Evolutionary conservation across 2,888 invertebrate genomes (phyloP).

Genomic region (Apamea sordens): DNA sequence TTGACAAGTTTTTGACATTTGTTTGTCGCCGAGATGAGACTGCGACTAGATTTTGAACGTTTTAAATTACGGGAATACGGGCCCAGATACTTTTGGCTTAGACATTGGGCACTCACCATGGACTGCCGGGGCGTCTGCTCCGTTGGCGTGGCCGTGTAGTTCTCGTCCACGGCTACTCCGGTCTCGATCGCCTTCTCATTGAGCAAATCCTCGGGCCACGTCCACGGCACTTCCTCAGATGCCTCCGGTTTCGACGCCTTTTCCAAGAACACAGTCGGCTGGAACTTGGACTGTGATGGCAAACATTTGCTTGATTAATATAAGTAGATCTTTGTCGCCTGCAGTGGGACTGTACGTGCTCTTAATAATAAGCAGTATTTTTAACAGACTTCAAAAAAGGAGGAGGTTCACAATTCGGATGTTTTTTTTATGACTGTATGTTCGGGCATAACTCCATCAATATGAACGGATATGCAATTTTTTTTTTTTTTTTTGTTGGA

Average conservation of each 20-base stretch:
- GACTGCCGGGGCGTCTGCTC: neutral
- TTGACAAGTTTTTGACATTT: too few species aligned
- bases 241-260: conserved; percentile 50
- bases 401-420: too few species aligned
- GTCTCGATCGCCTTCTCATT: conserved; percentile 69
- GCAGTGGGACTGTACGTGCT: neutral
- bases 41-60: too few species aligned
- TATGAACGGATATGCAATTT: too few species aligned
- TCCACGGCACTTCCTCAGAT: conserved; percentile 69
- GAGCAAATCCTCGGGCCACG: conserved; percentile 78
- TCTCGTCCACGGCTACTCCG: conserved; percentile 71
- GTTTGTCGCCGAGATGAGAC: too few species aligned
- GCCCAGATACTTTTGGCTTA: neutral
- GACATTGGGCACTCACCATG: conserved; percentile 5
- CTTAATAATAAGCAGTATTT: too few species aligned
- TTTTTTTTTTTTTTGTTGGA: too few species aligned
- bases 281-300: conserved; percentile 56
- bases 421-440: too few species aligned
- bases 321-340: neutral
- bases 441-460: too few species aligned
- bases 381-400: too few species aligned
- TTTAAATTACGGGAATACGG: too few species aligned
- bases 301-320: neutral
- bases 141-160: neutral
- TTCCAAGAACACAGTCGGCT: conserved; percentile 74